These are phyloP conservation scores for Cricetomys ansorgei DNA, from an alignment of 2,113 vertebrate species.

Conservation along the genomic window DNA sequence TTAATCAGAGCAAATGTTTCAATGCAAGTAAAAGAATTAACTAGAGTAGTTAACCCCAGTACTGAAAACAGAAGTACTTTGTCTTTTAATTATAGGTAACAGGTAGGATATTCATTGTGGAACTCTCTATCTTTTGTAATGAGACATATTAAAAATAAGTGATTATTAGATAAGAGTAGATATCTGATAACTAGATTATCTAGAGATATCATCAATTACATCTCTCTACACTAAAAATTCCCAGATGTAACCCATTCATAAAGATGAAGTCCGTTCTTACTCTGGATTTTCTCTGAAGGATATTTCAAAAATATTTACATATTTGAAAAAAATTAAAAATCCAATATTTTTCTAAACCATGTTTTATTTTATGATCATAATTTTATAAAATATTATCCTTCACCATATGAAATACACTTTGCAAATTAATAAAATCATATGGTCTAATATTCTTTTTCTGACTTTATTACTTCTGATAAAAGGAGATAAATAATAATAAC, in stretches of 20 bases:
- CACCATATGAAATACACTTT: not conserved
- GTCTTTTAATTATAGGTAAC: not conserved
- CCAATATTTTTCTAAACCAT: not conserved
- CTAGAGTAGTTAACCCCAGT: not conserved
- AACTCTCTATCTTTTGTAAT: not conserved
- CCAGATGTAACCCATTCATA: not conserved
- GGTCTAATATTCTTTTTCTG: not conserved
- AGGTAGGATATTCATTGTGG: not conserved
- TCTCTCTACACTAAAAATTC: not conserved
- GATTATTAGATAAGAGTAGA: not conserved
- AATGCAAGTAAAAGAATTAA: not conserved
- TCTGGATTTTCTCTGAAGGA: constrained; percentile 9
- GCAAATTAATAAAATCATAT: not conserved
- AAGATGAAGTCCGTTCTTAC: not conserved
- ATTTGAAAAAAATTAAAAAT: constrained; percentile 21
- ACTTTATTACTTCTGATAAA: not conserved
- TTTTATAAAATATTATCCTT: not conserved
- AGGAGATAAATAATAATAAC: not conserved
- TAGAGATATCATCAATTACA: not conserved
- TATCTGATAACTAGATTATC: not conserved
- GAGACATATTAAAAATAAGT: constrained; percentile 6
- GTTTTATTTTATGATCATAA: not conserved
- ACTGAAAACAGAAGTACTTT: not conserved
- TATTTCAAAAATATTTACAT: not conserved
- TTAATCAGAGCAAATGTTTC: not conserved